These are phyloP conservation scores for Melipona bicolor DNA, from an alignment of 2,888 invertebrate species.

Conservation along the genomic window DNA sequence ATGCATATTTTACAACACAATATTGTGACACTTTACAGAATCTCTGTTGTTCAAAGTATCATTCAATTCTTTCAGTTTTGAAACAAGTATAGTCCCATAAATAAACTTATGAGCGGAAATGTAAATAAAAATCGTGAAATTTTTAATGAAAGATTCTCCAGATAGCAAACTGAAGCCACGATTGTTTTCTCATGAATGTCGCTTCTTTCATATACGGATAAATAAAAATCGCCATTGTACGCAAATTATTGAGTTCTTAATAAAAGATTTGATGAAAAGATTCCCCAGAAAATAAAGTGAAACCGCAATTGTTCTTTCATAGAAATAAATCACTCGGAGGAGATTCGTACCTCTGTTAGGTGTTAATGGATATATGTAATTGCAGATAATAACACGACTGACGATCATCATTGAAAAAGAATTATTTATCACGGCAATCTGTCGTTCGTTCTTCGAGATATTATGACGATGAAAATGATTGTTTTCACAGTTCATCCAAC, in stretches of 20 bases:
- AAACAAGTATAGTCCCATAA: too few species aligned
- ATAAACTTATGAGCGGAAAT: too few species aligned
- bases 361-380: background rate
- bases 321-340: slow-evolving; percentile 8
- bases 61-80: too few species aligned
- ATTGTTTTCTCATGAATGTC: too few species aligned
- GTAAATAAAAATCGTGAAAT: too few species aligned
- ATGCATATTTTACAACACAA: too few species aligned
- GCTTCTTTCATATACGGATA: background rate
- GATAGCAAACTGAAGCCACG: too few species aligned
- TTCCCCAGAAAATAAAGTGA: background rate
- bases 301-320: background rate
- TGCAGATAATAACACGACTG: slow-evolving; percentile 6
- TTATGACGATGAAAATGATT: background rate
- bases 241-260: background rate
- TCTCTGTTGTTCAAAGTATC: too few species aligned
- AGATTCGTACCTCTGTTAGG: background rate
- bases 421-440: slow-evolving; percentile 5
- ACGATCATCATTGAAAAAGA: background rate
- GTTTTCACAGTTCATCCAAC: background rate
- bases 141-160: too few species aligned
- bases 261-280: background rate
- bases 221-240: background rate
- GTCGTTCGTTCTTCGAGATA: too few species aligned
- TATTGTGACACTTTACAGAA: too few species aligned